phyloP scores from a whole-genome alignment of 2,888 invertebrate genomes.

The Iselma pallidipennis region DNA sequence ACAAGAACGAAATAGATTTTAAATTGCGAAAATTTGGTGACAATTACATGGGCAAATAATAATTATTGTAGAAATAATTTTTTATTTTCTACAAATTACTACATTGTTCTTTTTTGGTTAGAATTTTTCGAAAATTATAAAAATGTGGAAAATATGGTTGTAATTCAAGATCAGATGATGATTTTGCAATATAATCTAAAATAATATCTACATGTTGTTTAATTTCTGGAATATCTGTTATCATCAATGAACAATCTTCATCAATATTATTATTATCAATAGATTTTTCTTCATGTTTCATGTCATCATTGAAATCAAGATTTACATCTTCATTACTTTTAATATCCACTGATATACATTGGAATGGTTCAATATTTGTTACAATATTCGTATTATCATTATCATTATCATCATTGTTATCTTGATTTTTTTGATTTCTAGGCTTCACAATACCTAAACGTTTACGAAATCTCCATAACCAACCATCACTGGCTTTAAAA shows the following conservation, averaged over 20 bases:
- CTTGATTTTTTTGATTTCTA: background rate
- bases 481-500: background rate
- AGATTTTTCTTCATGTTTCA: background rate
- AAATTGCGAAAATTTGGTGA: no score
- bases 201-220: background rate
- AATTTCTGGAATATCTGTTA: background rate
- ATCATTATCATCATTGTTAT: background rate
- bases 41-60: background rate
- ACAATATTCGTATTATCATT: no score
- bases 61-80: background rate
- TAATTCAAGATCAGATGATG: background rate
- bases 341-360: background rate
- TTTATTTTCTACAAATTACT: background rate
- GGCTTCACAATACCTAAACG: background rate
- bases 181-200: background rate
- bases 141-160: background rate
- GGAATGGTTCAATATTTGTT: background rate
- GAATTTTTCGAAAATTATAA: background rate
- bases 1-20: no score
- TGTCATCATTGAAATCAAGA: background rate
- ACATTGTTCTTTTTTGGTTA: background rate
- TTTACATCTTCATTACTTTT: background rate
- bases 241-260: background rate
- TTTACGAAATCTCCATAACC: background rate
- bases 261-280: background rate